These are phyloP conservation scores for Uloborus diversus DNA, from an alignment of 1,140 invertebrate genomes.

Conservation along the genomic window DNA sequence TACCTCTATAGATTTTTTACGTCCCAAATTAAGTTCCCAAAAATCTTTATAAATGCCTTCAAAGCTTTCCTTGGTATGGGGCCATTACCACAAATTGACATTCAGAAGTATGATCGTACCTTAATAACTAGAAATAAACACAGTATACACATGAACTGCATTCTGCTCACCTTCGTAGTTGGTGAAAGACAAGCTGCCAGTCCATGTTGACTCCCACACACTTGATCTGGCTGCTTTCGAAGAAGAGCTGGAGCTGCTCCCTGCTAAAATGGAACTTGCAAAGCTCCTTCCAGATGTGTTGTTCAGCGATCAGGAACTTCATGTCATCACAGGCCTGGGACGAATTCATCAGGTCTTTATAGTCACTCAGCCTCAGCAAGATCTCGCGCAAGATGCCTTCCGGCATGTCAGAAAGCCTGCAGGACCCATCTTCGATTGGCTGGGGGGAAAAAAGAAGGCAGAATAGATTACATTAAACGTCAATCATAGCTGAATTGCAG, in stretches of 20 bases:
- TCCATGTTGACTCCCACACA: slow-evolving; percentile 64
- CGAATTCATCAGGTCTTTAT: slow-evolving; percentile 84
- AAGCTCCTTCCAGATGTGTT: slow-evolving; percentile 90
- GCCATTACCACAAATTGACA: too few relatives aligned
- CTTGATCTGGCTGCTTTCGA: slow-evolving; percentile 22
- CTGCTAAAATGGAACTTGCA: slow-evolving; percentile 91
- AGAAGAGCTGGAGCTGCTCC: slow-evolving; percentile 74
- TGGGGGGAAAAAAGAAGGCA: slow-evolving; percentile 65
- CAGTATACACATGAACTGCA: too few relatives aligned
- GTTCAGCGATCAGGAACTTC: slow-evolving; percentile 83
- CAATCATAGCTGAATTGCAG: neutral
- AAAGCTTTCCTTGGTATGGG: too few relatives aligned
- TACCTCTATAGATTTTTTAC: neutral
- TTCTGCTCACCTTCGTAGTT: slow-evolving; percentile 73
- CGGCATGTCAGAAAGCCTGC: slow-evolving; percentile 88
- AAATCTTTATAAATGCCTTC: neutral
- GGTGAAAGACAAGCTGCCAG: slow-evolving; percentile 79
- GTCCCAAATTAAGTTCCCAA: neutral
- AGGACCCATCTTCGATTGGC: slow-evolving; percentile 82
- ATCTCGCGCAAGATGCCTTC: slow-evolving; percentile 93
- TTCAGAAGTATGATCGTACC: too few relatives aligned
- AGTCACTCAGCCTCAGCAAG: slow-evolving; percentile 87
- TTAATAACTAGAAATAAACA: too few relatives aligned
- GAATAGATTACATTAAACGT: neutral
- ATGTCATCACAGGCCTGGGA: slow-evolving; percentile 77